Evolutionary conservation across 2,888 invertebrate species (phyloP).

Genomic region (Julus scanicus): DNA sequence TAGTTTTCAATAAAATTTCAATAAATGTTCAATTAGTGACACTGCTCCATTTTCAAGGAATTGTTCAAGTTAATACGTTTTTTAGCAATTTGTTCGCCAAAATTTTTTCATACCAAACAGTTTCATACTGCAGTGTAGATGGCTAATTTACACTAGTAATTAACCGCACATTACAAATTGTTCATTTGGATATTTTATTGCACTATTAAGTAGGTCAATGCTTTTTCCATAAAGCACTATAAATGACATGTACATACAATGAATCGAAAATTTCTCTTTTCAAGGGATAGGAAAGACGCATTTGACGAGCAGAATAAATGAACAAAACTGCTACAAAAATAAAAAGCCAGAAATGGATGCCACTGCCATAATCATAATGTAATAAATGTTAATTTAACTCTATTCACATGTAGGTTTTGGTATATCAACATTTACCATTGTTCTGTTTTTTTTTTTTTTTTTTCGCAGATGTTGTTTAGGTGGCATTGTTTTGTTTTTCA

Average conservation of each 20-base stretch:
- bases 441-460: no score
- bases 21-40: no score
- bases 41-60: no score
- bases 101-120: no score
- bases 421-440: neutral
- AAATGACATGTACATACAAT: neutral
- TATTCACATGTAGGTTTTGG: neutral
- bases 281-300: neutral
- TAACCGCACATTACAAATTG: no score
- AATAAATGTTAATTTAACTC: neutral
- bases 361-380: neutral
- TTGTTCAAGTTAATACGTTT: no score
- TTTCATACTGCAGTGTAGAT: no score
- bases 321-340: neutral
- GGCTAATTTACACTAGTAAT: no score
- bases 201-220: no score
- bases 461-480: neutral
- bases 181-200: no score
- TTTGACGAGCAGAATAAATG: neutral
- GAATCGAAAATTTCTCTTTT: neutral
- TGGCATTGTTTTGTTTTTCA: neutral
- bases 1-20: no score
- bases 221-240: neutral
- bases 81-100: no score
- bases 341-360: neutral